Base-by-base conservation (phyloP, 2,888 invertebrate species). In the Eulithis prunata region DNA sequence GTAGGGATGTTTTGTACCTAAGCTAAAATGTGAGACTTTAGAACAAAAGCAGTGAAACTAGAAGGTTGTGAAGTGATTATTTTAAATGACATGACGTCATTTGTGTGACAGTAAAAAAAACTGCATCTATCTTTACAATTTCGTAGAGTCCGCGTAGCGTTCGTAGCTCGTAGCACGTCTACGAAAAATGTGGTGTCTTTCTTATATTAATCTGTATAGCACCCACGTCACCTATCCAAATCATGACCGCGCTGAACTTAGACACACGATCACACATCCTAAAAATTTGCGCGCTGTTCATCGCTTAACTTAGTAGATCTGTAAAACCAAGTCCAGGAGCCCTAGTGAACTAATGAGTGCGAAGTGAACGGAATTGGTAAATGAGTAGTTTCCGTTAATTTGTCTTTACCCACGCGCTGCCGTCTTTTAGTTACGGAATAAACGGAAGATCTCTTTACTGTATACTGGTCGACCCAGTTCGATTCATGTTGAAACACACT, bases 341-440 rank as follows among this genome's bases (percentile, higher is more conserved):
- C 53, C 60, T 60, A 28, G 53, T 36, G 53, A 57, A 57, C 54
- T 71, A 71, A 72, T 73, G 66, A 68, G 66, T 54, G 21, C 6
- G 56, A 68, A 70, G 67, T 67, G 72, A 74, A 69, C 73, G 61
- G 81, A 86, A 85, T 86, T 86, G 86, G 70, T 84, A 83, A 90
- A 90, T 78, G 78, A 88, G 76, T 60, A 41, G 73, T 79, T 85
- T 90, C 90, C 90, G 82, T 69, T 82, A 81, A 83, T 81, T 74
- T 71, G 36, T 52, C 55, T 53, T 59, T 21, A 61, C 70, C 71
- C 69, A 71, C 72, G 67, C 56, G 14, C 46, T 57, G 61, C 56
- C 62, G 56, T 32, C 57, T 6, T 32, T 47, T 56, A 57, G 32
- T 49, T 49, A 57, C 49, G 21, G 38, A n/a, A 45, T 21, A 49